Evolutionary conservation across 2,888 invertebrate genomes (phyloP), one percentile per base, ranked within the genome.

Genomic region (Thelaira solivaga): DNA sequence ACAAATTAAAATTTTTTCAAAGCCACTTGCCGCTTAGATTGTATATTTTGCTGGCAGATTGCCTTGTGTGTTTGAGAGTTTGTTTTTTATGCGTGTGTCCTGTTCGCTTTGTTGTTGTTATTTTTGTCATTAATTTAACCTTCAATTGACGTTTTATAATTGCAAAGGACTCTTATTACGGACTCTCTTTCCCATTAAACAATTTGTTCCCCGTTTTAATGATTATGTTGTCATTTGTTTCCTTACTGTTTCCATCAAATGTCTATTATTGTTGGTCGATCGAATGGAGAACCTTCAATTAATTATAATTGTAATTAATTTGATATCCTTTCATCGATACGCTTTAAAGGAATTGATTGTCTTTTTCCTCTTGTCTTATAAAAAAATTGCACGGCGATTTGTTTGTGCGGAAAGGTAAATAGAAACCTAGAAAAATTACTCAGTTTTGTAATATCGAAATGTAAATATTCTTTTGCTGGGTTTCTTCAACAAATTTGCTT

Each of bases 71-170:
- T 22, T 5, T 57, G 13, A 26, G 11, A 10, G 34, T 36, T 36
- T 36, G 36, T 57, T 53, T 24, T 24, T 36, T 36, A 59, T 74
- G 67, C 61, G 69, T 74, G 71, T 65, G 78, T 74, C 74, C 73
- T 68, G 62, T 45, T 43, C n/a, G 26, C 31, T 16, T 64, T 49
- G 1, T 36, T 36, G n/a, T n/a, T n/a, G n/a, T n/a, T n/a, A n/a
- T 16, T 68, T 77, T 57, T 80, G 80, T 80, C 81, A 82, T 81
- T 82, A 81, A 83, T 83, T 84, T 83, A 75, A 74, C 82, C 83
- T 83, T 82, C 83, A 84, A 84, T 84, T 83, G 84, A 84, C 84
- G 82, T 84, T 83, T 84, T 76, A 80, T 84, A 83, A 85, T 84
- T 84, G 83, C 83, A 78, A 81, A 82, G 82, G 83, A 83, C 82